These are phyloP conservation scores for Pristionchus mayeri DNA, from an alignment of 2,888 invertebrate genomes.

Conservation along the genomic window DNA sequence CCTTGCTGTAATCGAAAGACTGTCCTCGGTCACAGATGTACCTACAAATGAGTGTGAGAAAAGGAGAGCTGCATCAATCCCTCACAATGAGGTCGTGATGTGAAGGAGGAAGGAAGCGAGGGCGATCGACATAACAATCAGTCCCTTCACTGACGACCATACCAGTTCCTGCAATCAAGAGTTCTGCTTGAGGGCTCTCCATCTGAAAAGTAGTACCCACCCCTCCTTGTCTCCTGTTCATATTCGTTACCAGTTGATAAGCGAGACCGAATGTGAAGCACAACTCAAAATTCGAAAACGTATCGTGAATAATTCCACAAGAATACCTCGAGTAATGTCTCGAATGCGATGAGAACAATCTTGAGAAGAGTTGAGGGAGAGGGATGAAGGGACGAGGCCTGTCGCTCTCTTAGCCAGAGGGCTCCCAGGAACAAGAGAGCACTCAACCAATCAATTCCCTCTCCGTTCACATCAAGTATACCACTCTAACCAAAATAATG, in stretches of 20 bases:
- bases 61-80: not conserved
- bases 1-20: not conserved
- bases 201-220: not conserved
- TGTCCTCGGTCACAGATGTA: slow-evolving; percentile 16
- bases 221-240: not conserved
- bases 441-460: slow-evolving; percentile 16
- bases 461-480: too few relatives aligned
- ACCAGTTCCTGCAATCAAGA: not conserved
- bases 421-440: not conserved
- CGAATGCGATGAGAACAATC: not conserved
- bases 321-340: slow-evolving; percentile 12
- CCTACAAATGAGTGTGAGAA: not conserved
- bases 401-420: slow-evolving; percentile 35
- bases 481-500: too few relatives aligned
- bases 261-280: not conserved
- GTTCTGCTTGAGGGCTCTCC: too few relatives aligned
- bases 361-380: slow-evolving; percentile 16
- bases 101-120: not conserved
- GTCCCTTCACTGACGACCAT: slow-evolving; percentile 15
- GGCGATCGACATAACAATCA: not conserved
- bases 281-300: not conserved
- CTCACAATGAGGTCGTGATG: not conserved
- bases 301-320: not conserved
- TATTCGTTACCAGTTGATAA: not conserved
- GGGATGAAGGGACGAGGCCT: not conserved